These are phyloP conservation scores for Bombus haemorrhoidalis DNA, from an alignment of 1,140 invertebrate species.

Conservation along the genomic window DNA sequence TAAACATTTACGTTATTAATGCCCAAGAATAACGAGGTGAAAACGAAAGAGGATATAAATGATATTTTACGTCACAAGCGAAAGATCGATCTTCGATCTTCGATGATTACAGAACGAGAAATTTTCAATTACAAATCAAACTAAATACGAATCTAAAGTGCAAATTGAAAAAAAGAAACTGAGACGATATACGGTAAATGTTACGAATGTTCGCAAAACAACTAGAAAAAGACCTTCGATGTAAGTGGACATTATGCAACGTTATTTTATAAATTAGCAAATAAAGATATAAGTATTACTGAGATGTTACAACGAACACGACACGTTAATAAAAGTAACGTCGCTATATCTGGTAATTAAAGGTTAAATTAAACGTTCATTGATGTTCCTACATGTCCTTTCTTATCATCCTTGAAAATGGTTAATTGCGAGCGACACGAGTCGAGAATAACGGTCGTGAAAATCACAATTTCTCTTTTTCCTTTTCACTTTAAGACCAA, in stretches of 20 bases:
- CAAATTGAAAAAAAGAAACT: no score
- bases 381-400: background rate
- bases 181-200: no score
- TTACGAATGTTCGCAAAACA: background rate
- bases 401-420: background rate
- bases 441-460: background rate
- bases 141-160: no score
- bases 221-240: background rate
- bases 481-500: background rate
- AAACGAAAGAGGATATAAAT: no score
- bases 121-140: no score
- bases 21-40: no score
- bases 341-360: slow-evolving; percentile 17
- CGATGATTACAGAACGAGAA: no score
- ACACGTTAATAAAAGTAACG: background rate
- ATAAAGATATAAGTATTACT: background rate
- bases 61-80: no score
- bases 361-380: slow-evolving; percentile 21
- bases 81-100: no score
- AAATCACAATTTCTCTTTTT: background rate
- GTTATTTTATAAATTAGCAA: background rate
- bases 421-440: background rate
- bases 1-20: no score
- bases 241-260: no score
- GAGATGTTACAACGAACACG: no score